Percentiles rank a stretch among this genome's conserved stretches.
Conservation (phyloP, 2,888 invertebrate genomes). For the Drosophila flavopinicola region DNA sequence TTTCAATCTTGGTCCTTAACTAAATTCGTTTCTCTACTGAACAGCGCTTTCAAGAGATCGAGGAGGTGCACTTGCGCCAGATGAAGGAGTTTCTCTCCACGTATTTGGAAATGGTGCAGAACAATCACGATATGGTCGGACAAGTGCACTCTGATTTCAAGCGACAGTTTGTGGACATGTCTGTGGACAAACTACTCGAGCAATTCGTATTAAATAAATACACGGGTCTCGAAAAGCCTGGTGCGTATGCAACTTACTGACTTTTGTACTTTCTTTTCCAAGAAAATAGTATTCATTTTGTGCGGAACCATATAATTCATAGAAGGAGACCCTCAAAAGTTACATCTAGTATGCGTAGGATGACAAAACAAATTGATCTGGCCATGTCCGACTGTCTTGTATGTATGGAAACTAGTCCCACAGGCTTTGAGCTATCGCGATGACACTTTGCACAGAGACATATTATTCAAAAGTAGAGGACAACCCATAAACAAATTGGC, state of each 20-base stretch:
- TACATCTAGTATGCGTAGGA: too few species aligned
- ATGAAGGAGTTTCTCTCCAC: slow-evolving; percentile 97
- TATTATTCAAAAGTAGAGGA: too few species aligned
- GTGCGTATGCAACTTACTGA: slow-evolving; percentile 85
- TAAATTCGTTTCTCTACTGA: slow-evolving; percentile 32
- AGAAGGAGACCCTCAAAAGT: too few species aligned
- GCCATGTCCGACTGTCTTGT: too few species aligned
- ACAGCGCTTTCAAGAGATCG: slow-evolving; percentile 96
- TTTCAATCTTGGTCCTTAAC: background rate
- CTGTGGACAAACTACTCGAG: slow-evolving; percentile 95
- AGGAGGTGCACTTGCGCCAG: slow-evolving; percentile 95
- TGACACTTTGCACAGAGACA: too few species aligned
- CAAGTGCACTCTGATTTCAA: slow-evolving; percentile 97
- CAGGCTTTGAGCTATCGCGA: too few species aligned
- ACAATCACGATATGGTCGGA: slow-evolving; percentile 95
- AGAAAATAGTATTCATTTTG: too few species aligned
- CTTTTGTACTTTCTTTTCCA: too few species aligned
- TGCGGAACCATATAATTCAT: too few species aligned
- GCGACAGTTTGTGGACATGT: slow-evolving; percentile 94
- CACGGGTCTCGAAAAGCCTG: slow-evolving; percentile 96
- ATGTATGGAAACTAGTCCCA: too few species aligned
- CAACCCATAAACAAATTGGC: too few species aligned
- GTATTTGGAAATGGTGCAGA: slow-evolving; percentile 94
- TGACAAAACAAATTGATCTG: too few species aligned
- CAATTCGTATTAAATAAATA: slow-evolving; percentile 96